Percentiles rank a stretch among this genome's conserved stretches.
phyloP scores from a whole-genome alignment of 2,888 invertebrate species.

The Mactromeris polynyma region DNA sequence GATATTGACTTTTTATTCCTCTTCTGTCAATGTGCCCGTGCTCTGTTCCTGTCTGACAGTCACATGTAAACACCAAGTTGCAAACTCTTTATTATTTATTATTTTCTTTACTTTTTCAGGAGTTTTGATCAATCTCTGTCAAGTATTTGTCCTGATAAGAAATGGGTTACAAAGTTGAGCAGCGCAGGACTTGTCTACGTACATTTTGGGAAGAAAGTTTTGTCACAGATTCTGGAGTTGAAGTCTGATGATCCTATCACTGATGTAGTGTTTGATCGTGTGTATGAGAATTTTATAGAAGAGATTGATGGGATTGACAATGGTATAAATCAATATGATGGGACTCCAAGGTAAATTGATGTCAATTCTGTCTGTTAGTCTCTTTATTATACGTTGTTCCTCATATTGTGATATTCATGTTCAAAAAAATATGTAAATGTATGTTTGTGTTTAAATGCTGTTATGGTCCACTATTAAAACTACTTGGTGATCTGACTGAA shows the following conservation, averaged over 20 bases:
- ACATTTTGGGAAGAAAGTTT: conserved; percentile 94
- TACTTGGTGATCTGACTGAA: no score
- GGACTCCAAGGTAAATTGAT: conserved; percentile 86
- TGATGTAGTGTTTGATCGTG: conserved; percentile 87
- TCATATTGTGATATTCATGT: no score
- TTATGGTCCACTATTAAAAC: no score
- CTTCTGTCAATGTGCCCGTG: no score
- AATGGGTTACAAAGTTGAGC: conserved; percentile 91
- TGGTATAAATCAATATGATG: conserved; percentile 94
- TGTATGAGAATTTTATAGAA: conserved; percentile 95
- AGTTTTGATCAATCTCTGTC: conserved; percentile 87
- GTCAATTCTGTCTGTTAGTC: no score
- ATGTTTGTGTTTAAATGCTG: no score
- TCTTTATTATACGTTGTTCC: no score
- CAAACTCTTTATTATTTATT: background rate
- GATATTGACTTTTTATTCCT: no score
- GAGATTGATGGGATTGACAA: conserved; percentile 99
- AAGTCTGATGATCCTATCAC: conserved; percentile 74
- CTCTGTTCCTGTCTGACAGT: no score
- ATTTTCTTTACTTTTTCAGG: conserved; percentile 75
- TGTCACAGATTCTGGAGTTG: conserved; percentile 76
- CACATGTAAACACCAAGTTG: no score
- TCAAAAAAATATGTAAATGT: no score
- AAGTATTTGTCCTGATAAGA: conserved; percentile 81
- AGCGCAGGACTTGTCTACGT: conserved; percentile 97